Evolutionary conservation across 2,113 vertebrate species (phyloP).

Genomic region (Rhinolophus sinicus): DNA sequence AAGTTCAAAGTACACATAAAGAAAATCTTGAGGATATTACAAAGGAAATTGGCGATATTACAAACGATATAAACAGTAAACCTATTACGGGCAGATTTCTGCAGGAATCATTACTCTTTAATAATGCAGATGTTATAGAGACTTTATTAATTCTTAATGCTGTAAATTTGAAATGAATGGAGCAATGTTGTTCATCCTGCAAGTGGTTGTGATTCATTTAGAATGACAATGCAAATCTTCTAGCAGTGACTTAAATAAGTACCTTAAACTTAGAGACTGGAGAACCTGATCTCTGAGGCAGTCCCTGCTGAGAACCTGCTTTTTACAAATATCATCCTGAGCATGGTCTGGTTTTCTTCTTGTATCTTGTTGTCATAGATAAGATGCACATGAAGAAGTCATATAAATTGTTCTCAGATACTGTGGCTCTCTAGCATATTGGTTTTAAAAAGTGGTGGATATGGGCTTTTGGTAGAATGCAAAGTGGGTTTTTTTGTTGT

Average conservation of each 20-base stretch:
- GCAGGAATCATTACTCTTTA: conserved; percentile 74
- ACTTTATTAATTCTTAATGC: conserved; percentile 78
- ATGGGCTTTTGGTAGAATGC: background rate
- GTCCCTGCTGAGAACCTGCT: conserved; percentile 51
- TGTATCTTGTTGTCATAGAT: conserved; percentile 40
- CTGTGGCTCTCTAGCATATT: background rate
- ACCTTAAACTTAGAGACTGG: conserved; percentile 40
- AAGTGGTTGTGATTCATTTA: conserved; percentile 50
- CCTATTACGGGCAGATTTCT: conserved; percentile 65
- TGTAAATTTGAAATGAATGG: conserved; percentile 69
- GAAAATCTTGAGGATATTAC: conserved; percentile 5
- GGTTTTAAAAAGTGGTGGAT: background rate
- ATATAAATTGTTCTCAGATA: background rate
- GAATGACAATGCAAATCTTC: background rate
- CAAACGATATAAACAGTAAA: conserved; percentile 72
- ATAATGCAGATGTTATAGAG: conserved; percentile 62
- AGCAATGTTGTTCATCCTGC: conserved; percentile 51
- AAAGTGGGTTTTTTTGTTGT: conserved; percentile 43
- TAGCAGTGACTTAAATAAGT: conserved; percentile 39
- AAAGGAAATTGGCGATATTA: conserved; percentile 75
- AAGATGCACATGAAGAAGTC: conserved; percentile 49
- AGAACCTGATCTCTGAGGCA: conserved; percentile 51
- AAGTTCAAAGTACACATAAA: conserved; percentile 76
- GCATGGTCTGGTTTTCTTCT: conserved; percentile 54
- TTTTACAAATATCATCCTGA: conserved; percentile 36